These are phyloP conservation scores for Empidonax traillii DNA, from an alignment of 2,113 vertebrate species.

Conservation along the genomic window DNA sequence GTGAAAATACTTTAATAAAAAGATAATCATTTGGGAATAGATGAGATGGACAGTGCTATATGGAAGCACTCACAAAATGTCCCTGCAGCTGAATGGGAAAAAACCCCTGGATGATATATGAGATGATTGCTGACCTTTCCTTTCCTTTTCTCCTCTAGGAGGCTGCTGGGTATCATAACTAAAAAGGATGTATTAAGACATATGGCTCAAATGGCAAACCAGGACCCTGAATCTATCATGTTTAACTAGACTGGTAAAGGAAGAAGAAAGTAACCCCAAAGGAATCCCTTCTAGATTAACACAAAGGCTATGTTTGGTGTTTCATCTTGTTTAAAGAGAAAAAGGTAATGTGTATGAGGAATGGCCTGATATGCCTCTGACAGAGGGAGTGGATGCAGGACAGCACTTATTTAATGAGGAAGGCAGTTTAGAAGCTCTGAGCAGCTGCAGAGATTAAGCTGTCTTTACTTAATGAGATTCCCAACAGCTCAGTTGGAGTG, in stretches of 20 bases:
- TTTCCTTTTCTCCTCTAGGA: constrained; percentile 71
- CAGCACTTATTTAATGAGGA: constrained; percentile 32
- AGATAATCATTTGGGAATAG: not conserved
- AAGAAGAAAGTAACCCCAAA: constrained; percentile 43
- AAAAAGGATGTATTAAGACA: constrained; percentile 98
- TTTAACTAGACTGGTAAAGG: constrained; percentile 82
- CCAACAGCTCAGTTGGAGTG: not conserved
- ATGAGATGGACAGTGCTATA: not conserved
- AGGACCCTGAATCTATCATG: constrained; percentile 98
- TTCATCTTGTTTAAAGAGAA: constrained; percentile 60
- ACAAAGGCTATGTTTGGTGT: constrained; percentile 29
- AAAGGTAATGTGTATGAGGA: constrained; percentile 29
- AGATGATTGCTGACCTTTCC: constrained; percentile 33
- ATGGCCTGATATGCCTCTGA: constrained; percentile 29
- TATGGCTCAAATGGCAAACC: constrained; percentile 99
- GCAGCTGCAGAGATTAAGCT: constrained; percentile 55
- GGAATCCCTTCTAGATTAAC: constrained; percentile 55
- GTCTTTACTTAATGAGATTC: constrained; percentile 57
- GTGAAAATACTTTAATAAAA: not conserved
- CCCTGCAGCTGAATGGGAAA: not conserved
- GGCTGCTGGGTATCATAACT: constrained; percentile 86
- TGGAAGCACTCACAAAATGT: not conserved
- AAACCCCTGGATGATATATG: not conserved
- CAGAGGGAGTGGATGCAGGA: constrained; percentile 31
- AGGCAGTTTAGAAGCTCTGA: constrained; percentile 50